These are phyloP conservation scores for Drosophila triauraria DNA, from an alignment of 1,140 invertebrate genomes.

Conservation along the genomic window DNA sequence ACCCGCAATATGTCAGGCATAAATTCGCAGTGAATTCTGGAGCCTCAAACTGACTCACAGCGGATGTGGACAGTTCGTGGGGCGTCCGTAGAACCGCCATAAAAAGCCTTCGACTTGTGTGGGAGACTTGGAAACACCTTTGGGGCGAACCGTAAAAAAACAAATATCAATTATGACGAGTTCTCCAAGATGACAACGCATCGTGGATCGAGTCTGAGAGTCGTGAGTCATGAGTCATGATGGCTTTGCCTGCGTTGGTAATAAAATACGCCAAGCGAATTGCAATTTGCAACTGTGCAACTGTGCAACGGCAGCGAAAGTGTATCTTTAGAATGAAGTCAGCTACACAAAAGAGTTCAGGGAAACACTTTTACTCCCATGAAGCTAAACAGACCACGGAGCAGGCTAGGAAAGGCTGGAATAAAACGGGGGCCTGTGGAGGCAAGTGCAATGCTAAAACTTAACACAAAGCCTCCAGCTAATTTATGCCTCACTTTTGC, in stretches of 20 bases:
- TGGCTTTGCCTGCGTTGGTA: constrained; percentile 28
- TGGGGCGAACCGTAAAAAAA: constrained; percentile 38
- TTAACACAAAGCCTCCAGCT: constrained; percentile 66
- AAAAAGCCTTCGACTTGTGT: constrained; percentile 17
- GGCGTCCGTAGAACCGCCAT: constrained; percentile 6
- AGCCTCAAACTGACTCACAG: constrained; percentile 16
- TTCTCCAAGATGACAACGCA: constrained; percentile 51
- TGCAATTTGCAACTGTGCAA: constrained; percentile 21
- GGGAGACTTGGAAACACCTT: constrained; percentile 46
- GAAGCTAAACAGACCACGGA: constrained; percentile 40
- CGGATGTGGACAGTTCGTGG: constrained; percentile 32
- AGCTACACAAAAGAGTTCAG: constrained; percentile 24
- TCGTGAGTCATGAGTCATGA: constrained; percentile 51
- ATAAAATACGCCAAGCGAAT: constrained; percentile 37
- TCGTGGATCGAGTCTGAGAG: constrained; percentile 15
- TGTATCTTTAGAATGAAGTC: constrained; percentile 40
- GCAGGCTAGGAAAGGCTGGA: neutral
- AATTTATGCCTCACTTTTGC: constrained; percentile 72
- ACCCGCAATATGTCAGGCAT: neutral
- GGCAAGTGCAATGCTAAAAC: constrained; percentile 64
- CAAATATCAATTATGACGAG: constrained; percentile 53
- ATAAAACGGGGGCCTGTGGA: neutral
- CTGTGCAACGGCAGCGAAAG: constrained; percentile 26
- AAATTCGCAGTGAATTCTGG: neutral
- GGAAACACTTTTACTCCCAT: constrained; percentile 47